Conservation (phyloP, 2,888 invertebrate genomes). For the Drosophila glabriapex region DNA sequence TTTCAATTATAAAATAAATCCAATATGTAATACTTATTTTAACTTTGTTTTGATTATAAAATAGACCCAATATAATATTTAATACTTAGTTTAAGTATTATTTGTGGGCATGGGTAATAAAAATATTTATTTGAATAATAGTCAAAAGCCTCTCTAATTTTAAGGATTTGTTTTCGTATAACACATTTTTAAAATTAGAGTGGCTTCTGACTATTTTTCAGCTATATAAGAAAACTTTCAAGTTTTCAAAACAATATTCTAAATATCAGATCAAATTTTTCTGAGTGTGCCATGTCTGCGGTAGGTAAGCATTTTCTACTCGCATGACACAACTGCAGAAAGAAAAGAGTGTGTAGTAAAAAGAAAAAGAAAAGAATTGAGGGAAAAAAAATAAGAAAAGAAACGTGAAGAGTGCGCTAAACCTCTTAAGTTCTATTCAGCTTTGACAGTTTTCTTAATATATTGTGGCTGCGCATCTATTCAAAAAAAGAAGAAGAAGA, state of each 20-base stretch:
- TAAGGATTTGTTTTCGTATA: background rate
- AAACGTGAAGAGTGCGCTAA: conserved; percentile 73
- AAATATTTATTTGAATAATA: background rate
- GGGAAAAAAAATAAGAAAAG: conserved; percentile 20
- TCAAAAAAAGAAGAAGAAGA: conserved; percentile 11
- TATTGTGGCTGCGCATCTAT: conserved; percentile 72
- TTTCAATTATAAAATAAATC: background rate
- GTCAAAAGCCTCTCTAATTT: background rate
- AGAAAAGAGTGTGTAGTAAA: conserved; percentile 39
- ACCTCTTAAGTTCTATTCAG: conserved; percentile 81
- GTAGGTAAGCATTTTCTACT: conserved; percentile 57
- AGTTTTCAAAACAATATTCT: background rate
- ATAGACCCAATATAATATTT: background rate
- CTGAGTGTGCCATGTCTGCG: conserved; percentile 45
- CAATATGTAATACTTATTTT: background rate
- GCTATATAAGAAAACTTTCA: background rate
- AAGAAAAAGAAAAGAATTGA: conserved; percentile 21
- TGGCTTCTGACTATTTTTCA: too few relatives aligned
- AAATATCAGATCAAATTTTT: background rate
- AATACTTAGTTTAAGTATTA: background rate
- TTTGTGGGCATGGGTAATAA: background rate
- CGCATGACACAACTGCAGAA: conserved; percentile 23
- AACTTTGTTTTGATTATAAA: background rate
- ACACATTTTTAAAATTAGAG: too few relatives aligned
- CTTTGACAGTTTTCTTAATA: conserved; percentile 79